Evolutionary conservation across 2,113 vertebrate genomes (phyloP), one percentile per base, ranked within the genome.

Genomic region (Origma solitaria): DNA sequence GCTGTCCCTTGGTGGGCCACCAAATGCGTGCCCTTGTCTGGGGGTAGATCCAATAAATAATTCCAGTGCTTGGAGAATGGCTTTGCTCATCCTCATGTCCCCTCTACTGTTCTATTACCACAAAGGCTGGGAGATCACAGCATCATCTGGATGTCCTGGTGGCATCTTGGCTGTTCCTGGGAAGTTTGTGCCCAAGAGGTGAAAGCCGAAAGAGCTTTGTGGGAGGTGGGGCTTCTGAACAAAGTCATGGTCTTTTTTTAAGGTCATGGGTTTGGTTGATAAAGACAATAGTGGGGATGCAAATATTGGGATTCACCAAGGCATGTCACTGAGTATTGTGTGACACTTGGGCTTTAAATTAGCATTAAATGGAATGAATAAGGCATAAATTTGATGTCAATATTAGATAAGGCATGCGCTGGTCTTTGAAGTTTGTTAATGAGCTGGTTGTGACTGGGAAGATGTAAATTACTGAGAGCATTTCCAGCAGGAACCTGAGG

Each of bases 401-500:
- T 95, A 93, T 50, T 50, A 83, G 96, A 96, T 96, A 96, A 94
- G 80, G 64, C 56, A 54, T 64, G 50, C 30, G 3, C n/a, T 33
- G 79, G 38, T 50, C 86, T 95, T 96, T 96, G 92, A 96, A 94
- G 88, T 83, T 83, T 7, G 42, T 73, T 94, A 92, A 94, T 83
- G 90, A 95, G 68, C 86, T 78, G 88, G 58, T 62, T 87, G 73
- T 49, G 84, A 80, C 73, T 88, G 86, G 82, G 76, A 86, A 97
- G 88, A 88, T 69, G 83, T 47, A 93, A 96, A 88, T 92, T 70
- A 78, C 68, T 47, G 91, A 70, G 64, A 95, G 47, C 27, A 58
- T 30, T 96, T 97, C 88, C 91, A 97, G 64, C 92, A 96, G 94
- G 80, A 92, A 93, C 76, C 54, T 28, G 42, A 81, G 80, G 86